These are phyloP conservation scores for Alcedo atthis DNA, from an alignment of 2,797 vertebrate species.

Conservation along the genomic window DNA sequence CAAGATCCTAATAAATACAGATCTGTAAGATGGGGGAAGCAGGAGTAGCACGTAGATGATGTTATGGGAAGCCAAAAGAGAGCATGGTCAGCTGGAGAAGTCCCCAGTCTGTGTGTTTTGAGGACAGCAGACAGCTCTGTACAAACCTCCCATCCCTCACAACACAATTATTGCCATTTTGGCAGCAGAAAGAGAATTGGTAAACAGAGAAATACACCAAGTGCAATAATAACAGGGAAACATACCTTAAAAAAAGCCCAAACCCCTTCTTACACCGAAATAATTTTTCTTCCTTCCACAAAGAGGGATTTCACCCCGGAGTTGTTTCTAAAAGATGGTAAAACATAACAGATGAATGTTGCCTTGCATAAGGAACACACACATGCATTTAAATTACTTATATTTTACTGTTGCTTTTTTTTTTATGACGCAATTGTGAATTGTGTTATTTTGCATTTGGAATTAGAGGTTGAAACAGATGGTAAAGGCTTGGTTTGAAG, in stretches of 20 bases:
- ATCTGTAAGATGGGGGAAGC: accelerated
- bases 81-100: not conserved
- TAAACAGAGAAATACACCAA: not conserved
- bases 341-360: conserved; percentile 65
- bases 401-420: conserved; percentile 44
- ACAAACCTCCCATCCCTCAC: not conserved
- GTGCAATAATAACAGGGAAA: not conserved
- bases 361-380: conserved; percentile 63
- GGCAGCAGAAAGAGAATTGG: not conserved
- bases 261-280: not conserved
- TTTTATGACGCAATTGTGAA: conserved; percentile 73
- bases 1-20: not conserved
- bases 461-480: conserved; percentile 75
- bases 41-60: not conserved
- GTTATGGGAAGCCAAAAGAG: not conserved
- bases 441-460: conserved; percentile 76
- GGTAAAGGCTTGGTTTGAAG: conserved; percentile 56
- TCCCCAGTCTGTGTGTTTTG: accelerated
- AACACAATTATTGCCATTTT: not conserved
- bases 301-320: conserved; percentile 51
- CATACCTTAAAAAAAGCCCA: not conserved
- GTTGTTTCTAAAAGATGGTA: conserved; percentile 43
- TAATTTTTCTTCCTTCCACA: not conserved
- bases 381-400: conserved; percentile 75
- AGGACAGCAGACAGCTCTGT: not conserved